phyloP scores from a whole-genome alignment of 2,113 vertebrate genomes.

The Dasypus novemcinctus region DNA sequence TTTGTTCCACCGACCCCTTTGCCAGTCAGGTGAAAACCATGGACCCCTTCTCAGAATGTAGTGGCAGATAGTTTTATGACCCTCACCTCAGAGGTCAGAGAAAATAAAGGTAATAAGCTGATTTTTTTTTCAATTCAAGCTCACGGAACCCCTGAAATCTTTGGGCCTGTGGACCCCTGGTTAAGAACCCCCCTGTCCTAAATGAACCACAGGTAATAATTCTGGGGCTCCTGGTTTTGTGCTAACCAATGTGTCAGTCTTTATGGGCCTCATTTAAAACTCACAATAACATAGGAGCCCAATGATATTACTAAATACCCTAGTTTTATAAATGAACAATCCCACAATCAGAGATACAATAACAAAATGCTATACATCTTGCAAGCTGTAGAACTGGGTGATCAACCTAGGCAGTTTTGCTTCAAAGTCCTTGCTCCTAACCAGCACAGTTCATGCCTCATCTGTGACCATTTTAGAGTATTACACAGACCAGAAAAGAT shows the following conservation, averaged over 20 bases:
- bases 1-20: too few species aligned
- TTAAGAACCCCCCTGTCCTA: too few species aligned
- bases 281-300: not conserved
- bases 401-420: not conserved
- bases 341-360: not conserved
- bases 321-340: not conserved
- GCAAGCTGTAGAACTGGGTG: not conserved
- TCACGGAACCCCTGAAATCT: too few species aligned
- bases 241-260: not conserved
- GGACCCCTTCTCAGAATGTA: too few species aligned
- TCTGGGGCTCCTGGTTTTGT: not conserved
- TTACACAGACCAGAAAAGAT: not conserved
- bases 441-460: not conserved
- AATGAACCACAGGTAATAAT: too few species aligned
- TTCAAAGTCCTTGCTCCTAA: not conserved
- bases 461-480: not conserved
- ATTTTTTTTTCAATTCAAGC: too few species aligned
- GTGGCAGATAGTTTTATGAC: too few species aligned
- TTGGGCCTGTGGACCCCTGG: too few species aligned
- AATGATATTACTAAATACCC: not conserved
- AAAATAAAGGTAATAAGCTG: too few species aligned
- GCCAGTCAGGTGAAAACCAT: too few species aligned
- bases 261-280: not conserved
- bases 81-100: too few species aligned
- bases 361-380: not conserved